Conservation (phyloP, 1,140 invertebrate species). For the Druon quercuslanigerum region DNA sequence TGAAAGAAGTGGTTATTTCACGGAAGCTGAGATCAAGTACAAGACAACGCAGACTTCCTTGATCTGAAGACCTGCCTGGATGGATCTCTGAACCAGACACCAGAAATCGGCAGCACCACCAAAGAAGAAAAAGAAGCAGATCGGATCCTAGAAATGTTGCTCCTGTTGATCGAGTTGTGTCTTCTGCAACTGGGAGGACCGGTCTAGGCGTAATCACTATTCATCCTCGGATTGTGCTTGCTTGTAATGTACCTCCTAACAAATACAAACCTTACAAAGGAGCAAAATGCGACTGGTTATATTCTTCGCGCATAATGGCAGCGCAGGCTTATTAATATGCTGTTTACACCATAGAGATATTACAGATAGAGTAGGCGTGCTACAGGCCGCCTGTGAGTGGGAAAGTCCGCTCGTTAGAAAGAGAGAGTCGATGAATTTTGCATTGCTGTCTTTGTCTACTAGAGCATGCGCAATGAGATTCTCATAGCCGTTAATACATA, state of each 20-base stretch:
- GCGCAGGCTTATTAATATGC: slow-evolving; percentile 61
- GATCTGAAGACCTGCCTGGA: slow-evolving; percentile 5
- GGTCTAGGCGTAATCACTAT: slow-evolving; percentile 64
- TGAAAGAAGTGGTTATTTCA: slow-evolving; percentile 15
- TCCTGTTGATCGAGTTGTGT: slow-evolving; percentile 64
- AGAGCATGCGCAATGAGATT: no score
- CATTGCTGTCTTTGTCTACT: no score
- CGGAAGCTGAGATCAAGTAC: slow-evolving; percentile 5
- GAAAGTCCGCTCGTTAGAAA: no score
- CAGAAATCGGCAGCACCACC: neutral
- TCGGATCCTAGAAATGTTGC: slow-evolving; percentile 42
- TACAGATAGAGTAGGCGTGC: no score
- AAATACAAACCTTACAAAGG: slow-evolving; percentile 21
- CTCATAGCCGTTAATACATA: no score
- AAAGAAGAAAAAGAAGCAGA: slow-evolving; percentile 31
- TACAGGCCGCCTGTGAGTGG: no score
- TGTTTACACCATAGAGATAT: slow-evolving; percentile 65
- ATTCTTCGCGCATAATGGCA: slow-evolving; percentile 53
- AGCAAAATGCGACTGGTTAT: slow-evolving; percentile 49
- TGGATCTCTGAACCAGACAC: neutral
- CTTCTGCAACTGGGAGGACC: slow-evolving; percentile 61
- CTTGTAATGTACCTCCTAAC: slow-evolving; percentile 9
- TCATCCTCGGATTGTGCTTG: neutral
- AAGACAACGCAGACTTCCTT: slow-evolving; percentile 21
- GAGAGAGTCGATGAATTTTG: no score